Conservation (phyloP, 2,113 vertebrate genomes). For the Anas platyrhynchos region DNA sequence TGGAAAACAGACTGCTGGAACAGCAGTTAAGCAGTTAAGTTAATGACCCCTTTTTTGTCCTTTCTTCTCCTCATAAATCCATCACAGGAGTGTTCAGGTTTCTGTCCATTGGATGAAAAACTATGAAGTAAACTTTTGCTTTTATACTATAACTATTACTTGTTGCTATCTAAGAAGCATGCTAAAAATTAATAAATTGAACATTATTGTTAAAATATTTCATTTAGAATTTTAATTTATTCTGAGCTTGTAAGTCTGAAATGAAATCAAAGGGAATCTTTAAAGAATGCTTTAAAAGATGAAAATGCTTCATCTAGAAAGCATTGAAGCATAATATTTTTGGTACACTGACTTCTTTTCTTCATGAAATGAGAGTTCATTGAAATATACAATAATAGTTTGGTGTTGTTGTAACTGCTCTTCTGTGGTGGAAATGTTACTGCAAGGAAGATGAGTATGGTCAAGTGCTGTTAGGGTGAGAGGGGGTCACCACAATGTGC, state of each 20-base stretch:
- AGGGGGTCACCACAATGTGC: neutral
- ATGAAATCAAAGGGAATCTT: neutral
- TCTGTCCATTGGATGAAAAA: neutral
- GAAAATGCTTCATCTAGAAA: neutral
- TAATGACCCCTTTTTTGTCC: neutral
- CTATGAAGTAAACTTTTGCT: rapidly evolving
- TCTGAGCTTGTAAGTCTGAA: neutral
- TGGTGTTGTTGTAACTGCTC: neutral
- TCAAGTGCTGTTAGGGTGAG: neutral
- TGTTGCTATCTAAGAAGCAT: neutral
- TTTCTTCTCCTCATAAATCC: neutral
- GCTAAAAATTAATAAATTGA: neutral
- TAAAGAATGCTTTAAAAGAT: neutral
- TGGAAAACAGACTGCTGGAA: neutral
- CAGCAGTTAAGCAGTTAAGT: neutral
- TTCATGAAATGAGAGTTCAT: neutral
- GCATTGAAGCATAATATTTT: neutral
- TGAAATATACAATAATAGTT: neutral
- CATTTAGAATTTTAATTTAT: neutral
- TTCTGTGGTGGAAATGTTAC: neutral
- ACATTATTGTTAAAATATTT: neutral
- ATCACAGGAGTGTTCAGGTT: neutral
- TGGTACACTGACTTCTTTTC: neutral
- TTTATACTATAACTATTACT: neutral
- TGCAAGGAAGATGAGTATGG: neutral